Conservation (phyloP, 1,140 invertebrate species). For the Zaprionus africanus region DNA sequence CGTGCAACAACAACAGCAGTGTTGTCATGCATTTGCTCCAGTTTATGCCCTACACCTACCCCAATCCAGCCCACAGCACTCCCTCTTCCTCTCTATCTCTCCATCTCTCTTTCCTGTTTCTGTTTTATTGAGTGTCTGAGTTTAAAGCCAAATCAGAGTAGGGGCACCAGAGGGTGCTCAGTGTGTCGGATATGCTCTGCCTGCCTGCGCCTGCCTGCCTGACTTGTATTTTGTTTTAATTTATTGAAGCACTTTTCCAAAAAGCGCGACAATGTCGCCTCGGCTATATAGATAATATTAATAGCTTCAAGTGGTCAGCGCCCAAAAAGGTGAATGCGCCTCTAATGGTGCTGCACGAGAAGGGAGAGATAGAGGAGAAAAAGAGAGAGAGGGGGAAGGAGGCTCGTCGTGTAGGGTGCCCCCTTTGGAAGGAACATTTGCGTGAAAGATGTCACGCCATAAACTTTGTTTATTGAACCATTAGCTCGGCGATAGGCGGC, state of each 20-base stretch:
- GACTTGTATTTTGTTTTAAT: constrained; percentile 63
- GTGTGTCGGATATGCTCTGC: constrained; percentile 12
- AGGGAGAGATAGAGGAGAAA: neutral
- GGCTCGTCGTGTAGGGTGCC: neutral
- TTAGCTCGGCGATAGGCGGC: constrained; percentile 50
- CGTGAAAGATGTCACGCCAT: constrained; percentile 66
- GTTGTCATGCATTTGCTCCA: constrained; percentile 59
- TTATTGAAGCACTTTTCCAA: constrained; percentile 61
- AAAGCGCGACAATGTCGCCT: constrained; percentile 47
- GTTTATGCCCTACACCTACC: constrained; percentile 18
- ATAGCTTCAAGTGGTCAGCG: constrained; percentile 57
- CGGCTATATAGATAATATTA: constrained; percentile 63
- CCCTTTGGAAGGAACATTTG: constrained; percentile 41
- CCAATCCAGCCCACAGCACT: neutral
- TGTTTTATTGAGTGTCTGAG: constrained; percentile 45
- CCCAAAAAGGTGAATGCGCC: constrained; percentile 45
- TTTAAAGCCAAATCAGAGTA: constrained; percentile 4
- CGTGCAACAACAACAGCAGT: constrained; percentile 5
- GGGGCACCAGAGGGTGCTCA: constrained; percentile 4
- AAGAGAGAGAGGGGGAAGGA: neutral
- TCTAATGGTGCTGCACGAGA: constrained; percentile 14
- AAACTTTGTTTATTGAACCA: constrained; percentile 67
- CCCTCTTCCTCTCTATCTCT: neutral
- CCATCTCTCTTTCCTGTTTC: neutral
- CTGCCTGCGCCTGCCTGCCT: neutral